phyloP scores from a whole-genome alignment of 2,113 vertebrate species.

The Anolis sagrei region DNA sequence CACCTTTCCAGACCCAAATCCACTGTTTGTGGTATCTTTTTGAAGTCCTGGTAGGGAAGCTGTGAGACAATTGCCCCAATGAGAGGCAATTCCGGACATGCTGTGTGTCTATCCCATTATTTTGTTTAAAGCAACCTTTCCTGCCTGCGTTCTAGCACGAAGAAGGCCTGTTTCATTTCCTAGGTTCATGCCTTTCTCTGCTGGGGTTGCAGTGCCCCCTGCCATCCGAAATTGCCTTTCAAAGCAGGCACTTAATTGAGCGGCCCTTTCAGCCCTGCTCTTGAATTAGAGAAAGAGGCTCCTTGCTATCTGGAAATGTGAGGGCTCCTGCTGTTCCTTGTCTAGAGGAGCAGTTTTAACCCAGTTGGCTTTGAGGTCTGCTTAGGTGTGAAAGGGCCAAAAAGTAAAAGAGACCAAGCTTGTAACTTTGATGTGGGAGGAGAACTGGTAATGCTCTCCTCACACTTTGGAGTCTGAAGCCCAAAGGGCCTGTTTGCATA shows the following conservation, averaged over 20 bases:
- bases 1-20: not conserved
- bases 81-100: not conserved
- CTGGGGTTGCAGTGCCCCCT: conserved; percentile 18
- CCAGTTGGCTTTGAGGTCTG: not conserved
- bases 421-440: not conserved
- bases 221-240: conserved; percentile 3
- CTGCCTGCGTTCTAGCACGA: not conserved
- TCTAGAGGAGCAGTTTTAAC: not conserved
- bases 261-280: not conserved
- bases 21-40: not conserved
- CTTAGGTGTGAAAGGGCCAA: not conserved
- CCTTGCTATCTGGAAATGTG: not conserved
- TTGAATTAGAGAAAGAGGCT: not conserved
- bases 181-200: not conserved
- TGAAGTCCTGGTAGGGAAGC: not conserved
- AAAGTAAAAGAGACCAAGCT: not conserved
- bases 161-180: not conserved
- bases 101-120: not conserved
- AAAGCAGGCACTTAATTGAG: not conserved
- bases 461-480: not conserved
- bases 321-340: not conserved
- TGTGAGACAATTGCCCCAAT: not conserved
- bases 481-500: too few species aligned
- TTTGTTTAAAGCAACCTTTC: not conserved
- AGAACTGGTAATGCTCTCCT: not conserved